A percentile compares a stretch with the other conserved stretches of the same genome.
These are phyloP conservation scores for Philopedon plagiatum DNA, from an alignment of 2,888 invertebrate genomes.

Conservation along the genomic window DNA sequence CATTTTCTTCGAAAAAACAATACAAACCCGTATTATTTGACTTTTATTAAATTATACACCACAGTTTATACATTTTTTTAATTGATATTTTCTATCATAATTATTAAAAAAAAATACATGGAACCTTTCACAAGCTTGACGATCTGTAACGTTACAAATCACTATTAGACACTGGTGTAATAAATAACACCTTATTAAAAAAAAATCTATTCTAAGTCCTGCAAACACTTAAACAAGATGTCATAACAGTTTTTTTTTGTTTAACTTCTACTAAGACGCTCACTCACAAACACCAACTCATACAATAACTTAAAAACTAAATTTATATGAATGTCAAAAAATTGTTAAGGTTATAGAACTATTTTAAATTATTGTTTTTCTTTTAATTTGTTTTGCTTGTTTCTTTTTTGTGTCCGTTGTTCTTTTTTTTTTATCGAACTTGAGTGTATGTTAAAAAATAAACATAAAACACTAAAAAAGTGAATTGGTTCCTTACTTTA, in stretches of 20 bases:
- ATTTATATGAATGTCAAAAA: slow-evolving; percentile 24
- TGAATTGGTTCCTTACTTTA: slow-evolving; percentile 42
- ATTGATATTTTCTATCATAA: slow-evolving; percentile 6
- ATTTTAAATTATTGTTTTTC: not conserved
- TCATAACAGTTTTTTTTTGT: not conserved
- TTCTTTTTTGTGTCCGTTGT: slow-evolving; percentile 5
- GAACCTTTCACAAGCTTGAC: slow-evolving; percentile 31
- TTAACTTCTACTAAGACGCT: not conserved
- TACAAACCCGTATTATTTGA: not conserved
- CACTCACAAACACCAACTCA: slow-evolving; percentile 25
- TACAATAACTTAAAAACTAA: slow-evolving; percentile 3
- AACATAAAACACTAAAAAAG: slow-evolving; percentile 27
- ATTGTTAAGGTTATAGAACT: slow-evolving; percentile 17
- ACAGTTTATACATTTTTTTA: slow-evolving; percentile 27
- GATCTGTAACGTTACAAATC: slow-evolving; percentile 29
- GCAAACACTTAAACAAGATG: slow-evolving; percentile 3
- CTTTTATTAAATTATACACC: slow-evolving; percentile 20
- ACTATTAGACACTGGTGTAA: not conserved
- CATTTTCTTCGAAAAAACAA: too few relatives aligned
- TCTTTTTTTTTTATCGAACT: slow-evolving; percentile 15
- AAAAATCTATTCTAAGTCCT: slow-evolving; percentile 9
- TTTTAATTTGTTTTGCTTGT: slow-evolving; percentile 12
- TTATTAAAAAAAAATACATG: slow-evolving; percentile 17
- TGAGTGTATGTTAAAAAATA: slow-evolving; percentile 23
- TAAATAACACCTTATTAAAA: slow-evolving; percentile 12